These are phyloP conservation scores for Epinephelus fuscoguttatus DNA, from an alignment of 2,113 vertebrate genomes.

Conservation along the genomic window DNA sequence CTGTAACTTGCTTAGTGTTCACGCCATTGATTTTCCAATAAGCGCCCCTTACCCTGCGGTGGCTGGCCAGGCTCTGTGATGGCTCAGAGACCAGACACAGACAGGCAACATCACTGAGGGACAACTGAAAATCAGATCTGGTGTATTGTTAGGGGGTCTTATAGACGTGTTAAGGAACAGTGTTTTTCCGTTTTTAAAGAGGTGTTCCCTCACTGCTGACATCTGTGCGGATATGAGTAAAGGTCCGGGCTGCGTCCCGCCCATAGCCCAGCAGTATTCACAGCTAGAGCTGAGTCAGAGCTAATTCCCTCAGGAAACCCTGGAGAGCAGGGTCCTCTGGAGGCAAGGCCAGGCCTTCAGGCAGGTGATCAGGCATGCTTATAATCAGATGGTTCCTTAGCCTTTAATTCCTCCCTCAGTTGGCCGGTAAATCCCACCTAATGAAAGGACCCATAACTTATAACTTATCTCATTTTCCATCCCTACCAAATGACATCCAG, in stretches of 20 bases:
- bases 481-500: slow-evolving; percentile 80
- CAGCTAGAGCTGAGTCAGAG: slow-evolving; percentile 60
- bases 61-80: slow-evolving; percentile 79
- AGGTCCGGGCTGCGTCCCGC: slow-evolving; percentile 23
- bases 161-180: slow-evolving; percentile 42
- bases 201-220: slow-evolving; percentile 31
- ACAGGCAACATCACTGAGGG: slow-evolving; percentile 70
- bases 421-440: slow-evolving; percentile 81
- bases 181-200: slow-evolving; percentile 46
- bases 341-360: slow-evolving; percentile 66
- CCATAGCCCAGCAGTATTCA: slow-evolving; percentile 38
- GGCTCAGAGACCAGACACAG: slow-evolving; percentile 77
- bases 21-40: slow-evolving; percentile 99
- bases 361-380: slow-evolving; percentile 82
- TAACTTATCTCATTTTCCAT: slow-evolving; percentile 83
- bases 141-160: slow-evolving; percentile 57
- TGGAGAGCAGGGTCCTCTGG: slow-evolving; percentile 71
- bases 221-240: slow-evolving; percentile 21
- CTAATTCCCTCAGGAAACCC: slow-evolving; percentile 77
- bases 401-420: slow-evolving; percentile 81
- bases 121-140: slow-evolving; percentile 70
- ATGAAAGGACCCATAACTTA: slow-evolving; percentile 83
- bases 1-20: slow-evolving; percentile 99
- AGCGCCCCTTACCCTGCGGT: slow-evolving; percentile 96
- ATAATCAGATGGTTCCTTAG: slow-evolving; percentile 83